Base-by-base conservation (phyloP, 2,797 vertebrate species). In the Acrossocheilus fasciatus region DNA sequence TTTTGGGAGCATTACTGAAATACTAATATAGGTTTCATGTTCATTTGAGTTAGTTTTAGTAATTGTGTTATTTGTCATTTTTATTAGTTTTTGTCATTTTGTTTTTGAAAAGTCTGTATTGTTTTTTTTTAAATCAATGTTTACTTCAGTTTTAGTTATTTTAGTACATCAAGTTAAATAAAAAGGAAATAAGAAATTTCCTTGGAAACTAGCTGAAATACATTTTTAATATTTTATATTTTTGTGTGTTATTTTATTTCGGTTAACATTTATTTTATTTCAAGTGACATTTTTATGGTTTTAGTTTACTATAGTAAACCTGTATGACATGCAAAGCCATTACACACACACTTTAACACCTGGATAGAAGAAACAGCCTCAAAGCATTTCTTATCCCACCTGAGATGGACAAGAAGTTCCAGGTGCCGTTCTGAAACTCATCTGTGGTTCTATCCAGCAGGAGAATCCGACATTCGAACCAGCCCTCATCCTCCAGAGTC, bases 391-490 rank as follows among this genome's bases (percentile, higher is more conserved):
- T 74, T 4, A 34, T 75, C 68, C 88, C 93, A 99, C 98, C 97
- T 91, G 96, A 97, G 92, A 99, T 98, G 1, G 97, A 98, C 87
- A 99, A 97, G 91, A 98, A 98, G 91, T 96, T 97, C 98, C 98
- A 99, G 82, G 98, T 98, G 92, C 98, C 98, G 8, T 99, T 99
- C 82, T 91, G 96, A 91, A 98, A 97, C 90, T 99, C 95, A 0
- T 98, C 97, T 0, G 96, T 96, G 91, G 96, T 96, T 66, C 92
- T 96, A 92, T 98, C 97, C 83, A 99, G 94, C 82, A 98, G 96
- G 72, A 99, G 96, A 90, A 99, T 98, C 0, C 98, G 96, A 88
- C 98, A 99, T 91, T 99, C 97, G n/a, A 99, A 99, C 98, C 98
- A 99, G 91, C 98, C 98, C 90, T 99, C 97, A 75, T 99, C 98